phyloP scores from a whole-genome alignment of 2,888 invertebrate species.

The Epistrophella euchroma region DNA sequence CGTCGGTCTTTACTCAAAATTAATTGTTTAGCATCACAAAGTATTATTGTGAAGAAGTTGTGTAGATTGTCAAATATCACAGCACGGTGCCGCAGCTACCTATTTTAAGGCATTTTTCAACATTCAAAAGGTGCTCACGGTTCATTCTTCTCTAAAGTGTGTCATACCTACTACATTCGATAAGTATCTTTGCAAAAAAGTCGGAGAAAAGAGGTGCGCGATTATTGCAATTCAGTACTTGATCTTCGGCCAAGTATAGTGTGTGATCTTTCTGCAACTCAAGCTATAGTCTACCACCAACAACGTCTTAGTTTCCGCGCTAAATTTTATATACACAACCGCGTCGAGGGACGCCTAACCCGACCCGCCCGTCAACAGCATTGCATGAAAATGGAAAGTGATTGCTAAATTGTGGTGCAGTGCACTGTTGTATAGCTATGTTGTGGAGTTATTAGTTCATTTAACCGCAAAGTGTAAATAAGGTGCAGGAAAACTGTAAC shows the following conservation, averaged over 20 bases:
- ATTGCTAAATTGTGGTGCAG: constrained; percentile 66
- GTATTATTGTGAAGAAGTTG: constrained; percentile 46
- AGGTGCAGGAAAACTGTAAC: constrained; percentile 57
- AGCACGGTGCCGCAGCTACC: constrained; percentile 41
- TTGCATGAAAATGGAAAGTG: constrained; percentile 67
- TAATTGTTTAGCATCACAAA: constrained; percentile 45
- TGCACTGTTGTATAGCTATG: constrained; percentile 6
- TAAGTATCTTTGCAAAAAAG: constrained; percentile 31
- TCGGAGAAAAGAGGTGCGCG: constrained; percentile 60
- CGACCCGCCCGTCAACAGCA: background rate
- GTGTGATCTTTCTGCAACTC: constrained; percentile 40
- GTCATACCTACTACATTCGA: constrained; percentile 50
- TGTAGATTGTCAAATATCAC: constrained; percentile 44
- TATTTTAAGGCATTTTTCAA: constrained; percentile 52
- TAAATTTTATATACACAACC: constrained; percentile 32
- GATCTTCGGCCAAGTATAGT: constrained; percentile 58
- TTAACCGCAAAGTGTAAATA: constrained; percentile 67
- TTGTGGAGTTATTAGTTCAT: constrained; percentile 53
- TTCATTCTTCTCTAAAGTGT: constrained; percentile 61
- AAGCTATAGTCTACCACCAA: background rate
- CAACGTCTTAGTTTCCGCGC: constrained; percentile 38
- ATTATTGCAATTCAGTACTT: constrained; percentile 58
- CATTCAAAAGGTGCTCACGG: constrained; percentile 66
- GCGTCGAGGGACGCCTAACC: background rate
- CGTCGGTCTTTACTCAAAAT: constrained; percentile 22